Percentiles rank a stretch among this genome's conserved stretches.
phyloP scores from a whole-genome alignment of 2,797 vertebrate genomes.

The Loris lydekkerianus region DNA sequence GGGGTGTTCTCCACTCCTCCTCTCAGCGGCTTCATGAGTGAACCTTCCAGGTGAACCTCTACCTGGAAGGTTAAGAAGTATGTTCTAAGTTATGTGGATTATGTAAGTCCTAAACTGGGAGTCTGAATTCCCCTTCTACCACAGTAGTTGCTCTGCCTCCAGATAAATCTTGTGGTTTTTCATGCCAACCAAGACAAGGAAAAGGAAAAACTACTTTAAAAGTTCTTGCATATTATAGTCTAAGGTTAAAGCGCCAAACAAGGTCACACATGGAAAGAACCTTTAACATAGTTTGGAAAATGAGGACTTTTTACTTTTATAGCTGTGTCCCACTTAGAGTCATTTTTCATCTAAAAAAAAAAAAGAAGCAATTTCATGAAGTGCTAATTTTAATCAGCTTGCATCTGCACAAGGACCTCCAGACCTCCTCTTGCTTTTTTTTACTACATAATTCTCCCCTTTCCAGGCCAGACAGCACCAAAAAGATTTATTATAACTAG shows the following conservation, averaged over 20 bases:
- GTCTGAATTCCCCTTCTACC: neutral
- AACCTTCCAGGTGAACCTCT: neutral
- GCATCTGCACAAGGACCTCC: constrained; percentile 70
- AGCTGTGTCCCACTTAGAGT: constrained; percentile 80
- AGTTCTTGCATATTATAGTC: neutral
- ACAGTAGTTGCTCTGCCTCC: neutral
- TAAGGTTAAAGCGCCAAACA: constrained; percentile 54
- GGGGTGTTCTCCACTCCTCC: neutral
- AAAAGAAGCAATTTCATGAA: constrained; percentile 78
- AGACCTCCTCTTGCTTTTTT: constrained; percentile 48
- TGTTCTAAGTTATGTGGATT: neutral
- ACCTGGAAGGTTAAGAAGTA: neutral
- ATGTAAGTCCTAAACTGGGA: neutral
- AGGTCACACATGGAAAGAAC: constrained; percentile 70
- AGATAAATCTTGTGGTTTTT: constrained; percentile 5
- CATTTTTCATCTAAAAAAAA: constrained; percentile 70
- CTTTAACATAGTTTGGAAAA: constrained; percentile 70
- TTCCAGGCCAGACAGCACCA: neutral
- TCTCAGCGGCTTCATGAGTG: neutral
- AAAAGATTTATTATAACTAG: constrained; percentile 53
- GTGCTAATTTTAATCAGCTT: constrained; percentile 83
- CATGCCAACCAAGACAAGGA: neutral
- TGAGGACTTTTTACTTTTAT: constrained; percentile 77
- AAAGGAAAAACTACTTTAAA: neutral
- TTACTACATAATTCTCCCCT: constrained; percentile 63